Conservation (phyloP, 2,888 invertebrate species). For the Microctonus brassicae region DNA sequence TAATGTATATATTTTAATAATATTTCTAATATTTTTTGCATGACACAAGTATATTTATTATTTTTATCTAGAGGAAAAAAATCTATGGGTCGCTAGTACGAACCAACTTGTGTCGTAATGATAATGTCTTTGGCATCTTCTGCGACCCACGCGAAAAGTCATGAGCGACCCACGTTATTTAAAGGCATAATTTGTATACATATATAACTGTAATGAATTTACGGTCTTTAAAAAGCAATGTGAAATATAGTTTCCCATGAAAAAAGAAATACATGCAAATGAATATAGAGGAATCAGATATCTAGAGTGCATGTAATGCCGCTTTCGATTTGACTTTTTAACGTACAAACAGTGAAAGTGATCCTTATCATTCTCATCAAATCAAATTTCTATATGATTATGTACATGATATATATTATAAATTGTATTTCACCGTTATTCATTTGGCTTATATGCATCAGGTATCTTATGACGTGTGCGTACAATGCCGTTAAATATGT, state of each 20-base stretch:
- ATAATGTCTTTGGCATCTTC: background rate
- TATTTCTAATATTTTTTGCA: too few species aligned
- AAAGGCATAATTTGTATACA: background rate
- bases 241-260: too few species aligned
- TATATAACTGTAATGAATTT: background rate
- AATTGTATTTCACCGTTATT: background rate
- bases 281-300: background rate
- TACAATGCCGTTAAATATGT: background rate
- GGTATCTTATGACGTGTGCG: background rate
- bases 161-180: constrained; percentile 21
- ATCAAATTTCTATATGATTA: background rate
- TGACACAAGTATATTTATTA: too few species aligned
- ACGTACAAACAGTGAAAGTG: background rate
- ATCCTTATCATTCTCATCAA: background rate
- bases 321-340: background rate
- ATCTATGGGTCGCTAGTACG: too few species aligned
- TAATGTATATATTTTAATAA: too few species aligned
- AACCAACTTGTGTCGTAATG: background rate
- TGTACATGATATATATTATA: background rate
- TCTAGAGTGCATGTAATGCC: background rate
- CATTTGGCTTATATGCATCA: background rate
- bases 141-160: constrained; percentile 9
- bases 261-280: background rate
- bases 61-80: too few species aligned
- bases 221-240: too few species aligned